phyloP scores from a whole-genome alignment of 2,888 invertebrate genomes.

The Agonum fuliginosum region DNA sequence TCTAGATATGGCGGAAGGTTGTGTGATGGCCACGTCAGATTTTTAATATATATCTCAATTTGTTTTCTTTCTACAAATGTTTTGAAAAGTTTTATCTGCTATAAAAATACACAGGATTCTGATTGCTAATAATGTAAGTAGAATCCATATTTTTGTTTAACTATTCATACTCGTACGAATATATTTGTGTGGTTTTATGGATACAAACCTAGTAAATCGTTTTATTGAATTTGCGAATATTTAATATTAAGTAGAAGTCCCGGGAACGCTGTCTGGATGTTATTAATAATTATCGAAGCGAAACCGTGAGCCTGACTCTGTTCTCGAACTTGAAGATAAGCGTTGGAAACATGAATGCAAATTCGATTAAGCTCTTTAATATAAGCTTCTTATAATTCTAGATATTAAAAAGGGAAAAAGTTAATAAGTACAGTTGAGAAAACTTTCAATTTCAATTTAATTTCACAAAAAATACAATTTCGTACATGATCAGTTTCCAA shows the following conservation, averaged over 20 bases:
- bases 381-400: constrained; percentile 17
- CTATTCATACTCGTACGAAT: no score
- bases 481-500: neutral
- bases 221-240: neutral
- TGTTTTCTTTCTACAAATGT: no score
- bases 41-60: no score
- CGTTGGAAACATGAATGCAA: neutral
- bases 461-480: neutral
- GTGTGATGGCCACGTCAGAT: no score
- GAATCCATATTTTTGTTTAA: no score
- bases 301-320: neutral
- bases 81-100: no score
- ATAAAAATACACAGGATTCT: no score
- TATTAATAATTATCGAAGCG: constrained; percentile 2
- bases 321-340: constrained; percentile 5
- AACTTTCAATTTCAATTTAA: constrained; percentile 8
- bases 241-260: neutral
- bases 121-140: no score
- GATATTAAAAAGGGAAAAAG: constrained; percentile 3
- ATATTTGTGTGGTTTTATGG: no score
- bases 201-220: neutral
- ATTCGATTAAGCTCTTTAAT: constrained; percentile 26
- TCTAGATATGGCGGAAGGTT: no score
- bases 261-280: neutral
- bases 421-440: neutral